These are phyloP conservation scores for Tholera decimalis DNA, from an alignment of 2,888 invertebrate genomes.

Conservation along the genomic window DNA sequence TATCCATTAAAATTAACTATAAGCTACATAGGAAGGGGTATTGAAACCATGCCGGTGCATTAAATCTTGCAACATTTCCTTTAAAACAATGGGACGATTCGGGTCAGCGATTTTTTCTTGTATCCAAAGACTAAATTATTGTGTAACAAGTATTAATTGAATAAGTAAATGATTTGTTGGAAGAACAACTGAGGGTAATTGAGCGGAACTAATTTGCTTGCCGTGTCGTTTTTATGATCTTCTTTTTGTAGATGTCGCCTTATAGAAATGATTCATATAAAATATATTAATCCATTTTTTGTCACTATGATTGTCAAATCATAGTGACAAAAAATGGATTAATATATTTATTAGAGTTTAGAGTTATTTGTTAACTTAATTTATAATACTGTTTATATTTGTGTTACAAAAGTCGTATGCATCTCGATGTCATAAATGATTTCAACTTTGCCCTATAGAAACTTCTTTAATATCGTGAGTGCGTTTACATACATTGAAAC, in stretches of 20 bases:
- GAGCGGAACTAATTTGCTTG: slow-evolving; percentile 22
- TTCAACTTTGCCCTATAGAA: too few relatives aligned
- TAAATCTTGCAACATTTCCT: slow-evolving; percentile 72
- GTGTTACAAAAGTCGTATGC: too few relatives aligned
- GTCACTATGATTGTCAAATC: too few relatives aligned
- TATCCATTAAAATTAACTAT: slow-evolving; percentile 60
- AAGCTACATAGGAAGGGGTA: slow-evolving; percentile 50
- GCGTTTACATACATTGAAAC: too few relatives aligned
- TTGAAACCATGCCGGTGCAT: slow-evolving; percentile 63
- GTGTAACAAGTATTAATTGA: slow-evolving; percentile 29
- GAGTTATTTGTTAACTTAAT: too few relatives aligned
- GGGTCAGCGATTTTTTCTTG: slow-evolving; percentile 62
- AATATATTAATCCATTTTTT: too few relatives aligned
- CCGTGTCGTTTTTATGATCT: slow-evolving; percentile 17
- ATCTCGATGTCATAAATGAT: too few relatives aligned
- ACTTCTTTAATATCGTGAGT: too few relatives aligned
- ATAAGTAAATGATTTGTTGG: slow-evolving; percentile 34
- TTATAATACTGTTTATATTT: too few relatives aligned
- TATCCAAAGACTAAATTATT: neutral
- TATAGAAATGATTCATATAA: neutral
- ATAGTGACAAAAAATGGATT: too few relatives aligned
- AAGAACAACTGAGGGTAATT: slow-evolving; percentile 20
- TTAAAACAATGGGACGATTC: slow-evolving; percentile 64
- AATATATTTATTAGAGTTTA: neutral
- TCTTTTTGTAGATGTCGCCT: neutral